Evolutionary conservation across 2,113 vertebrate genomes (phyloP).

Genomic region (Thalassoma bifasciatum): DNA sequence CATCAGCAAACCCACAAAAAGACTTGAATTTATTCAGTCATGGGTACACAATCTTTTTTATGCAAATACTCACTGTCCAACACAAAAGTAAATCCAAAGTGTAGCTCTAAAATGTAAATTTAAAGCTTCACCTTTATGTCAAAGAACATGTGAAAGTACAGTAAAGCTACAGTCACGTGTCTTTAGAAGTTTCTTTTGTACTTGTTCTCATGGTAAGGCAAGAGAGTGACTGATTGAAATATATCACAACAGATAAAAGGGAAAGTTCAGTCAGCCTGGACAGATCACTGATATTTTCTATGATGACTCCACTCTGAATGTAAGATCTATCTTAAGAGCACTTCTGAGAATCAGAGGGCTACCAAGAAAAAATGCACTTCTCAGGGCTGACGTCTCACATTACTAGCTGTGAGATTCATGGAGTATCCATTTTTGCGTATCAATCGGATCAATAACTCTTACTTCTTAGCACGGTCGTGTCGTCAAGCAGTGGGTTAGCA

Average conservation of each 20-base stretch:
- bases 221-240: neutral
- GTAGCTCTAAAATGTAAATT: no score
- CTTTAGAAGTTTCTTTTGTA: neutral
- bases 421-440: constrained; percentile 35
- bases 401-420: constrained; percentile 37
- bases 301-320: constrained; percentile 3
- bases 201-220: neutral
- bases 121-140: neutral
- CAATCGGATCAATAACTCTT: constrained; percentile 35
- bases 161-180: neutral
- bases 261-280: neutral
- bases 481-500: constrained; percentile 31
- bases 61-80: no score
- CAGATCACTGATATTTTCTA: neutral
- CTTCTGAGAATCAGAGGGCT: constrained; percentile 29
- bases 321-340: constrained; percentile 39
- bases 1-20: neutral
- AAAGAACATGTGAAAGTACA: neutral
- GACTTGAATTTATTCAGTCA: no score
- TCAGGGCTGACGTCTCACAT: constrained; percentile 37
- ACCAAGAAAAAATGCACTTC: constrained; percentile 7
- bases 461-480: constrained; percentile 14
- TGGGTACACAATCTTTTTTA: no score
- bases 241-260: neutral
- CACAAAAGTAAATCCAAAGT: no score